Evolutionary conservation across 2,888 invertebrate species (phyloP).

Genomic region (Strigamia maritima): DNA sequence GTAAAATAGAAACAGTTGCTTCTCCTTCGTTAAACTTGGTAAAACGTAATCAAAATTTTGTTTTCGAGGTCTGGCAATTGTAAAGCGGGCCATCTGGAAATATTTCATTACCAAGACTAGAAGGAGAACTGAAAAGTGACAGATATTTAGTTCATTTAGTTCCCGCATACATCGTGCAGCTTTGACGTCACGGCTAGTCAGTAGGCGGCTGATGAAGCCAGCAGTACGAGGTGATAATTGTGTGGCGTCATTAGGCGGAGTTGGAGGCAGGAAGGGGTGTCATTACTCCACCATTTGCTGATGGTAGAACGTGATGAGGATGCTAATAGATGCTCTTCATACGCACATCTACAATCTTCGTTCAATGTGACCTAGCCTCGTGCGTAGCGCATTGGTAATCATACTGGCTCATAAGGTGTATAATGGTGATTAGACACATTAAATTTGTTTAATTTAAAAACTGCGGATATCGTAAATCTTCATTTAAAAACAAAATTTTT

Average conservation of each 20-base stretch:
- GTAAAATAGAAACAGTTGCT: too few species aligned
- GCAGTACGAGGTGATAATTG: slow-evolving; percentile 16
- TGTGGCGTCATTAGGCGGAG: slow-evolving; percentile 19
- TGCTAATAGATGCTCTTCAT: slow-evolving; percentile 20
- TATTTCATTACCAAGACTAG: neutral
- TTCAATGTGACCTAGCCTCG: neutral
- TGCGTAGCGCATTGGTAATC: neutral
- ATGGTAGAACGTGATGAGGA: slow-evolving; percentile 19
- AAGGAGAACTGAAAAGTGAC: neutral
- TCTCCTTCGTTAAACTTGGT: neutral
- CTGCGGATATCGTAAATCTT: neutral
- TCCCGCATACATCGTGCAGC: neutral
- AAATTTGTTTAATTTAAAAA: neutral
- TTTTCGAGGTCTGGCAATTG: neutral
- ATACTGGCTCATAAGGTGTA: neutral
- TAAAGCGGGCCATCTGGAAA: neutral
- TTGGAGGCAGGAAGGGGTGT: slow-evolving; percentile 23
- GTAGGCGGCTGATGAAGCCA: slow-evolving; percentile 6
- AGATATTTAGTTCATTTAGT: neutral
- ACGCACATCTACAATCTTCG: slow-evolving; percentile 11
- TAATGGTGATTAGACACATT: neutral
- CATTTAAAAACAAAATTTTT: neutral
- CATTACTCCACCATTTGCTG: slow-evolving; percentile 16
- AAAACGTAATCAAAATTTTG: neutral
- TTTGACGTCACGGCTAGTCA: neutral